These are phyloP conservation scores for Anhinga rufa DNA, from an alignment of 2,113 vertebrate genomes.

Conservation along the genomic window DNA sequence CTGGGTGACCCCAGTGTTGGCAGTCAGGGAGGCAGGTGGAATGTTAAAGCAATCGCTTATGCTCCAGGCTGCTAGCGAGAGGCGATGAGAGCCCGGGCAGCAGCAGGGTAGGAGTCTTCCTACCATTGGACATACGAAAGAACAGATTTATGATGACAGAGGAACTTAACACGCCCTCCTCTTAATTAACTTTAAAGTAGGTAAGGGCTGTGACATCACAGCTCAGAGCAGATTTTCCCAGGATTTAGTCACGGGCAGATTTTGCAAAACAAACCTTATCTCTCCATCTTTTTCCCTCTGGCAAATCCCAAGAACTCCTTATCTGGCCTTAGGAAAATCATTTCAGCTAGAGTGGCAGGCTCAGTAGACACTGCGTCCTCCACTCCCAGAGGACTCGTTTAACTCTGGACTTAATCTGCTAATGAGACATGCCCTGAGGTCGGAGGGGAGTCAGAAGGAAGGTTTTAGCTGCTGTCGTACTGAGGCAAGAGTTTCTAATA, in stretches of 20 bases:
- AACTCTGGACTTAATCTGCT: slow-evolving; percentile 37
- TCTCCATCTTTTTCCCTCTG: background rate
- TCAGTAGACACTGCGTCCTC: background rate
- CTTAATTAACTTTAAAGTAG: background rate
- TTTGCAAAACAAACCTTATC: slow-evolving; percentile 31
- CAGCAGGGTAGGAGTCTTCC: background rate
- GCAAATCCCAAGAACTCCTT: background rate
- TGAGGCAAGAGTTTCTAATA: background rate
- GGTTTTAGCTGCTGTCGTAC: background rate
- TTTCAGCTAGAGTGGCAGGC: background rate
- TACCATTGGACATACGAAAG: fast-evolving
- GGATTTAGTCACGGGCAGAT: background rate
- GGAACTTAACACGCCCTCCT: background rate
- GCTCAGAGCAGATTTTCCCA: background rate
- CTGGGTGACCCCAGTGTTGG: background rate
- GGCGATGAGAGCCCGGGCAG: background rate
- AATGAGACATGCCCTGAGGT: slow-evolving; percentile 33
- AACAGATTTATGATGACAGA: background rate
- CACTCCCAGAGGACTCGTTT: background rate
- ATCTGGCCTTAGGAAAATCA: slow-evolving; percentile 18
- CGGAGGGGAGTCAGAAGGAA: background rate
- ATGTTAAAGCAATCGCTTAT: background rate
- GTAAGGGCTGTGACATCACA: background rate
- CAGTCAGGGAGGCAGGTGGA: slow-evolving; percentile 8
- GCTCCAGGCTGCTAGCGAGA: background rate